Evolutionary conservation across 1,140 invertebrate genomes (phyloP).

Genomic region (Gonioctena quinquepunctata): DNA sequence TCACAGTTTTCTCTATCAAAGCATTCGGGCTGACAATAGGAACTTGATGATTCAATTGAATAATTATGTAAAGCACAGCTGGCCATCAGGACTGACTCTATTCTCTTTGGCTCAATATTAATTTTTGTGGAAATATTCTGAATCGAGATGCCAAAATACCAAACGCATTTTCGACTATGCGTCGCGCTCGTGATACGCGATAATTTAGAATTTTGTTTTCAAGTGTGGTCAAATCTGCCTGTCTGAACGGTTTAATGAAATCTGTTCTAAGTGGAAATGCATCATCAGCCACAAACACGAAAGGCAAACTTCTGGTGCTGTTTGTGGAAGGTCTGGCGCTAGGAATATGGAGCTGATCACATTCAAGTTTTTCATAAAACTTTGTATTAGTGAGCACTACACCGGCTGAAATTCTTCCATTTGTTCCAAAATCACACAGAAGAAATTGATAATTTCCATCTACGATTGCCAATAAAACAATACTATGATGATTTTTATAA

Average conservation of each 20-base stretch:
- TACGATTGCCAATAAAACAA: conserved; percentile 51
- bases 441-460: conserved; percentile 50
- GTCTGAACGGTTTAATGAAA: conserved; percentile 53
- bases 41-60: conserved; percentile 7
- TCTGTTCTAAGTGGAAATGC: conserved; percentile 49
- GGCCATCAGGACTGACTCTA: conserved; percentile 8
- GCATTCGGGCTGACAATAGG: not conserved
- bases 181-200: conserved; percentile 11
- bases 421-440: conserved; percentile 43
- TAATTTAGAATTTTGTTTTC: conserved; percentile 16
- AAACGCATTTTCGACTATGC: conserved; percentile 14
- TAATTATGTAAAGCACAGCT: conserved; percentile 12
- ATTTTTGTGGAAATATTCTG: conserved; percentile 13
- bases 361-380: conserved; percentile 31
- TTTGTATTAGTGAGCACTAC: conserved; percentile 39
- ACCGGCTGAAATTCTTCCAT: conserved; percentile 46
- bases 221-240: conserved; percentile 11
- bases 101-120: conserved; percentile 3
- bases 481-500: conserved; percentile 16
- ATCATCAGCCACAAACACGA: conserved; percentile 49
- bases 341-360: not conserved
- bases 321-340: not conserved
- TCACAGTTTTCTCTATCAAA: not conserved
- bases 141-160: conserved; percentile 14
- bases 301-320: conserved; percentile 16